Evolutionary conservation across 2,113 vertebrate species (phyloP), one percentile per base, ranked within the genome.

Genomic region (Gallinago jamesoni): DNA sequence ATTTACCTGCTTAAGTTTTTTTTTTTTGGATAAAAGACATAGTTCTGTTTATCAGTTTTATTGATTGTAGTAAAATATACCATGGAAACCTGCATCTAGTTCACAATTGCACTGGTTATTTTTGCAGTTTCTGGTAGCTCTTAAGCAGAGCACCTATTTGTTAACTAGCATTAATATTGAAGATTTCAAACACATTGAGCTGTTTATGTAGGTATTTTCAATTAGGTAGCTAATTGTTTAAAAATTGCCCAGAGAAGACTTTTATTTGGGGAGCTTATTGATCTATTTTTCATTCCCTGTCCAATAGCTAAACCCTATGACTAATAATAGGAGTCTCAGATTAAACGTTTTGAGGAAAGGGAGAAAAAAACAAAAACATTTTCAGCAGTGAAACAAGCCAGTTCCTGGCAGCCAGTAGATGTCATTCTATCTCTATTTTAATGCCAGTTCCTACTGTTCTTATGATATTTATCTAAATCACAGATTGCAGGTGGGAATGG

Each of bases 381-480:
- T 39, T 81, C 30, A 79, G 37, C 45, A 68, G 13, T 70, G 64
- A 80, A 59, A 60, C 48, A 89, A 84, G 31, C n/a, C 56, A 45
- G 59, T 73, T 96, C 81, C 37, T 87, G 79, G 55, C 90, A 94
- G 88, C 97, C 96, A 98, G 97, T 97, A 98, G 97, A 87, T 98
- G 97, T 97, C 97, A 96, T 98, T 97, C 94, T 98, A 23, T 95
- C 95, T 97, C 97, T 97, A 81, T 93, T 97, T 96, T 81, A 96
- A 94, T 87, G 28, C 62, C 50, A 33, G 53, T 93, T 95, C 62
- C 63, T 81, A 55, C 86, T 69, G 18, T 33, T 94, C 45, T 94
- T 63, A 79, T 56, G 47, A 33, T 94, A 83, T 96, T 95, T 97
- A 47, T 96, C 85, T 68, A 80, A 85, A 84, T 37, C 76, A 86